Percentiles rank a stretch among this genome's conserved stretches.
phyloP scores from a whole-genome alignment of 1,140 invertebrate genomes.

The Procambarus clarkii region DNA sequence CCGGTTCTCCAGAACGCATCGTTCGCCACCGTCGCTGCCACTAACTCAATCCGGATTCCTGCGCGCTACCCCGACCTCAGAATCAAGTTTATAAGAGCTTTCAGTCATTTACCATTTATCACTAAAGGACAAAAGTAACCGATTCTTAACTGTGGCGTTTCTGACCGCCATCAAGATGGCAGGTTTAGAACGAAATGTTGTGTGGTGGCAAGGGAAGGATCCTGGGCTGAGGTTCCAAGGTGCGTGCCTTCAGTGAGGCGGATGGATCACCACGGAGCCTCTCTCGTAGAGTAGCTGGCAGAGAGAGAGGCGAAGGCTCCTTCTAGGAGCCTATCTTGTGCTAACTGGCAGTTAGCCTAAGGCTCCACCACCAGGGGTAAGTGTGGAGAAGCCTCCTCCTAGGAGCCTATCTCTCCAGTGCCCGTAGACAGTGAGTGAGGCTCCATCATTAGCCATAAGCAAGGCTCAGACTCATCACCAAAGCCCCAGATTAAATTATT shows the following conservation, averaged over 20 bases:
- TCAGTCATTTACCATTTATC: too few relatives aligned
- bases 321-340: background rate
- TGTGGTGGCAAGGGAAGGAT: background rate
- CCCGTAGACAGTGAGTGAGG: too few relatives aligned
- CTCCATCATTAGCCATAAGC: too few relatives aligned
- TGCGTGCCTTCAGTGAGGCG: conserved; percentile 33
- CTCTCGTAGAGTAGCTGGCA: conserved; percentile 44
- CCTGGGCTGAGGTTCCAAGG: background rate
- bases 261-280: conserved; percentile 49
- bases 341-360: background rate
- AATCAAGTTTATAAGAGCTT: too few relatives aligned
- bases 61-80: too few relatives aligned
- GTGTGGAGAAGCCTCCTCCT: background rate
- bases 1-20: background rate
- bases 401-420: too few relatives aligned
- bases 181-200: background rate
- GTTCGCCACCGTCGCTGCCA: too few relatives aligned
- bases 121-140: too few relatives aligned
- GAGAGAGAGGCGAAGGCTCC: background rate
- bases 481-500: conserved; percentile 1
- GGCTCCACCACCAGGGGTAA: background rate
- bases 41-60: too few relatives aligned
- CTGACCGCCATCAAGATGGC: too few relatives aligned
- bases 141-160: too few relatives aligned
- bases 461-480: background rate